Percentiles rank a stretch among this genome's conserved stretches.
phyloP scores from a whole-genome alignment of 2,888 invertebrate genomes.

The Portevinia maculata region DNA sequence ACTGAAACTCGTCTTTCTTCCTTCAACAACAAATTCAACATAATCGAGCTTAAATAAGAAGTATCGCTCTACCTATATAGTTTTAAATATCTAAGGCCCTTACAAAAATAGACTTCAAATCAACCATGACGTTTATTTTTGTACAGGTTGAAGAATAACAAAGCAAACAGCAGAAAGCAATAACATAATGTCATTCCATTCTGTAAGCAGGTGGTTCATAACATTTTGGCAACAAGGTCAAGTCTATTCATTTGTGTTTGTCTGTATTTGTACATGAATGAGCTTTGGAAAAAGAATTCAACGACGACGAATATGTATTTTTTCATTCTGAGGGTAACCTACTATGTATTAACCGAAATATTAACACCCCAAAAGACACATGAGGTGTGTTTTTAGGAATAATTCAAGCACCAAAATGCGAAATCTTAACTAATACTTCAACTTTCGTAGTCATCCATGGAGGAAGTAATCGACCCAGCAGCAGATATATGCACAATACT shows the following conservation, averaged over 20 bases:
- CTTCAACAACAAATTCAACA: too few species aligned
- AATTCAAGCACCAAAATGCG: neutral
- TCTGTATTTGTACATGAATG: conserved; percentile 22
- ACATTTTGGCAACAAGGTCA: conserved; percentile 62
- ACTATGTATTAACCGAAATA: conserved; percentile 15
- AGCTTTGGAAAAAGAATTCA: conserved; percentile 17
- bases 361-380: conserved; percentile 17
- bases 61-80: too few species aligned
- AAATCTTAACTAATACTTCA: neutral
- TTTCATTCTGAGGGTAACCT: conserved; percentile 5
- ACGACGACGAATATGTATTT: neutral
- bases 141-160: neutral
- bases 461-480: neutral
- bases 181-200: conserved; percentile 29
- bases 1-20: too few species aligned
- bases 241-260: conserved; percentile 32
- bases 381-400: neutral
- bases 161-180: conserved; percentile 27
- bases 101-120: too few species aligned
- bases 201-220: conserved; percentile 59
- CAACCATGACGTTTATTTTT: neutral
- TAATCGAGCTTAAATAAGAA: too few species aligned
- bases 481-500: conserved; percentile 58
- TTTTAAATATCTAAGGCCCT: too few species aligned
- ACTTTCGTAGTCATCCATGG: neutral